phyloP scores from a whole-genome alignment of 2,113 vertebrate genomes.

The Phoxinus phoxinus region DNA sequence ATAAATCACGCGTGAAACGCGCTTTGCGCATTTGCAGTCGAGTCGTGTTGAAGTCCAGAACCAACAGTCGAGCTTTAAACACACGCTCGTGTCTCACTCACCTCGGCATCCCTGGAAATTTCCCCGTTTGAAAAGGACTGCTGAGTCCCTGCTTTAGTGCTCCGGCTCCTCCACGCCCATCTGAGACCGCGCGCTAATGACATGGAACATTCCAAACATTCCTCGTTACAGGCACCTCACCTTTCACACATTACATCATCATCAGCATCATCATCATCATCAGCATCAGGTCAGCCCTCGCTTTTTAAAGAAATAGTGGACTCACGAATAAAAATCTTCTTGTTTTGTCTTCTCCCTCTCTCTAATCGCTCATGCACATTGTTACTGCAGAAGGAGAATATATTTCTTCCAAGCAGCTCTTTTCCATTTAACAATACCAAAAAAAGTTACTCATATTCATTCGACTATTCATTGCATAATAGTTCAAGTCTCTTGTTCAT shows the following conservation, averaged over 20 bases:
- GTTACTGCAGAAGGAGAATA: no score
- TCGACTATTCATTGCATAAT: background rate
- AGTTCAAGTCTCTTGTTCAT: no score
- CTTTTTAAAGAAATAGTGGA: background rate
- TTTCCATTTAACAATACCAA: background rate
- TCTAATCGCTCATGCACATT: no score
- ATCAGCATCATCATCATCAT: background rate
- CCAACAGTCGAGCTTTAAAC: background rate
- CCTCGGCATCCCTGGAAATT: conserved; percentile 6
- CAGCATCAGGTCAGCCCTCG: background rate
- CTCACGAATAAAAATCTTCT: no score
- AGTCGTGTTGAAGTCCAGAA: background rate
- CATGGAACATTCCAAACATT: conserved; percentile 14
- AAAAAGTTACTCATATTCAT: background rate
- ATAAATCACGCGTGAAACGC: background rate
- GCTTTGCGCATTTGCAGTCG: background rate
- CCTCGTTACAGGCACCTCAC: background rate
- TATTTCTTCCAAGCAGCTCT: background rate
- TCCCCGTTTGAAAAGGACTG: background rate
- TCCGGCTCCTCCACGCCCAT: conserved; percentile 49
- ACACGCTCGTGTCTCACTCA: background rate
- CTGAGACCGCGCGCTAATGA: conserved; percentile 49
- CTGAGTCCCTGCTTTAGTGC: background rate
- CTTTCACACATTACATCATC: background rate
- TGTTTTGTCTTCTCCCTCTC: no score